Conservation (phyloP, 1,140 invertebrate genomes). For the Micrasema minimum region DNA sequence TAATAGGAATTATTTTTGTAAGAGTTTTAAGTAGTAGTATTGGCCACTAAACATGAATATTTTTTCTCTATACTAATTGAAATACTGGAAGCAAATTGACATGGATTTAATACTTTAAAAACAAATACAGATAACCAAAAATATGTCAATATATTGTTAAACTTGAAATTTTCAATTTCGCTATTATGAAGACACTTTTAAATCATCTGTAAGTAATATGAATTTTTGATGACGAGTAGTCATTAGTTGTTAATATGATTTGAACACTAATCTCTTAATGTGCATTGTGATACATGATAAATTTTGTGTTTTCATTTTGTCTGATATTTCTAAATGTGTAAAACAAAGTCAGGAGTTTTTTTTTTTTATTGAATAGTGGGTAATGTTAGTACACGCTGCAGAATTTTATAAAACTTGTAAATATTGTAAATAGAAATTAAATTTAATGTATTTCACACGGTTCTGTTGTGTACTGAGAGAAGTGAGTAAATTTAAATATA, state of each 20-base stretch:
- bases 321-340: not conserved
- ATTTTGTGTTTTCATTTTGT: not conserved
- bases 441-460: constrained; percentile 50
- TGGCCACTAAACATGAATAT: too few species aligned
- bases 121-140: too few species aligned
- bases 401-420: constrained; percentile 47
- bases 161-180: too few species aligned
- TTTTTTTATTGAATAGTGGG: constrained; percentile 13
- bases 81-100: too few species aligned
- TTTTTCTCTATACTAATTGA: too few species aligned
- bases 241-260: constrained; percentile 8
- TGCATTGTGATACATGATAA: constrained; percentile 15
- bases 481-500: constrained; percentile 47
- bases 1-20: too few species aligned
- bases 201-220: too few species aligned
- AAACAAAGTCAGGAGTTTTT: constrained; percentile 7
- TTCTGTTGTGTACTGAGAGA: constrained; percentile 50
- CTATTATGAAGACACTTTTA: too few species aligned
- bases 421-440: constrained; percentile 50
- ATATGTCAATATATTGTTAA: too few species aligned
- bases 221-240: not conserved
- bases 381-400: constrained; percentile 7
- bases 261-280: constrained; percentile 8
- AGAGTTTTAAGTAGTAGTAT: too few species aligned
- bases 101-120: too few species aligned